Base-by-base conservation (phyloP, 2,888 invertebrate genomes). In the Agrilus mali region DNA sequence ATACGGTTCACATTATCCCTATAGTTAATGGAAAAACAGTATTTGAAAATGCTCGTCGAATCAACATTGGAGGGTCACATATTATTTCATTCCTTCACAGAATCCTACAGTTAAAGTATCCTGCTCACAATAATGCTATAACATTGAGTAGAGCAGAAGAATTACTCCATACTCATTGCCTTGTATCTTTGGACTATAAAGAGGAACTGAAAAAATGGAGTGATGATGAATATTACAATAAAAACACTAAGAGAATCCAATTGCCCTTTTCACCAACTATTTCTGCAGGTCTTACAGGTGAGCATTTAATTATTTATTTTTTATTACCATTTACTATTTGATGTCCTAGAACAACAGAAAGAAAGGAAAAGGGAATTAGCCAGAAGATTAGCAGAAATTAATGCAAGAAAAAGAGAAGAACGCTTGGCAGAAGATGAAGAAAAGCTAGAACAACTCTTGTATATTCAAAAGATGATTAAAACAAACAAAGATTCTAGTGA, bases 41-140 rank as follows among this genome's bases (percentile, higher is more conserved):
- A 56, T 69, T 77, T 43, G 73, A 73, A 33, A 79, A 84, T 61
- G 75, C 82, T 14, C 77, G 90, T 36, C 75, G 94, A 50, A 80
- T 95, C 38, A 92, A 92, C 68, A 72, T 90, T 46, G 89, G 89
- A 56, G 94, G 94, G 27, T 83, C 78, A 60, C 89, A 93, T 65
- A 78, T 94, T 53, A 81, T 84, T 46, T 75, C 75, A 33, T 94
- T 87, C 61, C 72, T 95, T 61, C 89, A 90, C 64, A 77, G 89
- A 47, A 71, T 94, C 38, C 71, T 95, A 33, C 94, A 95, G 66
- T 72, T 95, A 33, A 94, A 94, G 63, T 94, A 94, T 66, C 93
- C 95, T 0, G 86, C 86, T 1, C 94, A 94, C 67, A 77, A 87
- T 1, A 85, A 85, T 60, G 82, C 88, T 1, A 83, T 95, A 48